These are phyloP conservation scores for Botrylloides violaceus DNA, from an alignment of 23 tunicate genomes.

Conservation along the genomic window DNA sequence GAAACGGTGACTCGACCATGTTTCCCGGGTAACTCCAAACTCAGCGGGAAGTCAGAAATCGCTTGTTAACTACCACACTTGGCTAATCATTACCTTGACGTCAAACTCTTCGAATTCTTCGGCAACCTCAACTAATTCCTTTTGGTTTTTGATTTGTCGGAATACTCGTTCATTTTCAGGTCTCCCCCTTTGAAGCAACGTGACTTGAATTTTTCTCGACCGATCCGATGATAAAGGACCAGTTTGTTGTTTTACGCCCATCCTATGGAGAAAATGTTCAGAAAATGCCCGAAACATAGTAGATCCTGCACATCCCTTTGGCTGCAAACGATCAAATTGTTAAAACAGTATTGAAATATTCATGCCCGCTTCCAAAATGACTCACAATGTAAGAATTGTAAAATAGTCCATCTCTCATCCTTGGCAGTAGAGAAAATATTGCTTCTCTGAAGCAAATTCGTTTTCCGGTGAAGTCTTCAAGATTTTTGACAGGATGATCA, in stretches of 20 bases:
- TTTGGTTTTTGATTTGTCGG: constrained; percentile 70
- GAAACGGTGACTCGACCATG: too few relatives aligned
- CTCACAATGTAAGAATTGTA: constrained; percentile 89
- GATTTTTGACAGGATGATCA: constrained; percentile 34
- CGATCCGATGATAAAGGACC: background rate
- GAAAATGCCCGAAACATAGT: constrained; percentile 81
- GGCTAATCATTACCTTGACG: too few relatives aligned
- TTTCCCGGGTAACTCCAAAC: too few relatives aligned
- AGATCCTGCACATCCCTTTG: constrained; percentile 63
- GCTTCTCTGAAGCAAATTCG: constrained; percentile 61
- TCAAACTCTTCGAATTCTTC: constrained; percentile 40
- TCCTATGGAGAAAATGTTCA: constrained; percentile 67
- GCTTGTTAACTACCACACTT: too few relatives aligned
- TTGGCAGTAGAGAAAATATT: constrained; percentile 67
- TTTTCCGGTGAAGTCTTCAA: constrained; percentile 53
- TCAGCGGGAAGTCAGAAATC: too few relatives aligned
- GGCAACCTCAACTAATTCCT: constrained; percentile 31
- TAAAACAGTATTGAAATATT: background rate
- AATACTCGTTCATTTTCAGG: constrained; percentile 55
- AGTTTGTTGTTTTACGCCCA: constrained; percentile 48
- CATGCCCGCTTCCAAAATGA: background rate
- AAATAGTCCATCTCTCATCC: constrained; percentile 76
- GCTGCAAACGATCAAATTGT: constrained; percentile 25
- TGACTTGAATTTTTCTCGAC: constrained; percentile 45
- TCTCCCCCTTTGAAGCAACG: constrained; percentile 72